Percentiles rank a stretch among this genome's conserved stretches.
Evolutionary conservation across 2,888 invertebrate species (phyloP).

Genomic region (Camptogramma bilineatum): DNA sequence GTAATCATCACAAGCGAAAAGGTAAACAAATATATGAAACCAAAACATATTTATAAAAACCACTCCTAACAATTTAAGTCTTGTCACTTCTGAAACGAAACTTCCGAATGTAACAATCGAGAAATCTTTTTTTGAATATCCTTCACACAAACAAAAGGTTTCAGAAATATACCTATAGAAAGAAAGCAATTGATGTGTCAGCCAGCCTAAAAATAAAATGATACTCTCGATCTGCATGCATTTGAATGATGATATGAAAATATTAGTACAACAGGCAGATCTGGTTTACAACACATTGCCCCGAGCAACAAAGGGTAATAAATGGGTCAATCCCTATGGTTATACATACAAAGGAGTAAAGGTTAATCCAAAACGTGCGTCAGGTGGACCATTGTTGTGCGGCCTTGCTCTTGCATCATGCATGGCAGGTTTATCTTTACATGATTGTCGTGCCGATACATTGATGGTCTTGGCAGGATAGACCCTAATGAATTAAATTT

Average conservation of each 20-base stretch:
- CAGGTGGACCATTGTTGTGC: constrained; percentile 37
- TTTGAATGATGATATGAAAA: neutral
- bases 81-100: too few relatives aligned
- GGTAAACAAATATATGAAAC: too few relatives aligned
- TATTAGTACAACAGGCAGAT: neutral
- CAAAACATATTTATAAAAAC: too few relatives aligned
- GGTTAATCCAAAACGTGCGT: constrained; percentile 29
- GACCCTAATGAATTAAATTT: neutral
- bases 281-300: constrained; percentile 7
- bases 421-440: constrained; percentile 21
- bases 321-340: constrained; percentile 4
- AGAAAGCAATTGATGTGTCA: too few relatives aligned
- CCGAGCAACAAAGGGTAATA: neutral
- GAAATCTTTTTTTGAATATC: too few relatives aligned
- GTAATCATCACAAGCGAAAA: too few relatives aligned
- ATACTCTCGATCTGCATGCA: neutral
- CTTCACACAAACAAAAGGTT: too few relatives aligned
- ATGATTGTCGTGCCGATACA: neutral
- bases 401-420: constrained; percentile 37
- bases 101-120: too few relatives aligned
- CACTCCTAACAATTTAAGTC: too few relatives aligned
- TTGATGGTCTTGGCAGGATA: neutral
- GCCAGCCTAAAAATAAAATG: too few relatives aligned
- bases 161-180: too few relatives aligned
- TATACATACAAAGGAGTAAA: neutral